Base-by-base conservation (phyloP, 2,113 vertebrate species). In the Dicrurus megarhynchus region DNA sequence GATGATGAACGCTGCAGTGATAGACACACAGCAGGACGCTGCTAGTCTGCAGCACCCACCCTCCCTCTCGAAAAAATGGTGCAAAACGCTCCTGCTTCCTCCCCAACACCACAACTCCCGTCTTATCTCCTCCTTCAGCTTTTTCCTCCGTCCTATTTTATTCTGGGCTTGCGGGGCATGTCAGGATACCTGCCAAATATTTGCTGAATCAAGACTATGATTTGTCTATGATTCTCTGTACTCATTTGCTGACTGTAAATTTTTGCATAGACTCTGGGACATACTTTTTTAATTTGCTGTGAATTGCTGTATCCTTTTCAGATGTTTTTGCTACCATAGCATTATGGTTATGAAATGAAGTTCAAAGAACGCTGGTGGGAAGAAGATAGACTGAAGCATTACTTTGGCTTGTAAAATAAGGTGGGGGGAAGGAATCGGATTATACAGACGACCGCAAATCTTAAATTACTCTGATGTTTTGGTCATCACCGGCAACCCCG, bases 381-480 rank as follows among this genome's bases (percentile, higher is more conserved):
- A 71, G 81, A 77, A 89, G 64, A 83, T 59, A 93, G 93, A 78
- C 78, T n/a, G 70, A 57, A 92, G 69, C 22, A 59, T 76, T 82
- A 74, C 59, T 41, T 75, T 73, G 83, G 44, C 53, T 94, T 79
- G 27, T 79, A 68, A 83, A 97, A 89, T 9, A 13, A 59, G 10
- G 52, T 27, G 26, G 30, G 61, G 8, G 17, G 6, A 10, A 18
- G 12, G 30, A 78, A 94, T 84, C 35, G 47, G 52, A 71, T 96
- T 90, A 76, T 63, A 71, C 32, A 87, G 63, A n/a, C 0, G 3
- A 69, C 60, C 78, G 95, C 90, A 94, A 86, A 95, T 76, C 93
- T 92, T 73, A 73, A 87, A 95, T 95, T 76, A 76, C 85, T 84
- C 71, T 85, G 87, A 92, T 93, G 92, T 97, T 97, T 96, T 91